Evolutionary conservation across 1,140 invertebrate genomes (phyloP), one percentile per base, ranked within the genome.

Genomic region (Conopomorpha cramerella): DNA sequence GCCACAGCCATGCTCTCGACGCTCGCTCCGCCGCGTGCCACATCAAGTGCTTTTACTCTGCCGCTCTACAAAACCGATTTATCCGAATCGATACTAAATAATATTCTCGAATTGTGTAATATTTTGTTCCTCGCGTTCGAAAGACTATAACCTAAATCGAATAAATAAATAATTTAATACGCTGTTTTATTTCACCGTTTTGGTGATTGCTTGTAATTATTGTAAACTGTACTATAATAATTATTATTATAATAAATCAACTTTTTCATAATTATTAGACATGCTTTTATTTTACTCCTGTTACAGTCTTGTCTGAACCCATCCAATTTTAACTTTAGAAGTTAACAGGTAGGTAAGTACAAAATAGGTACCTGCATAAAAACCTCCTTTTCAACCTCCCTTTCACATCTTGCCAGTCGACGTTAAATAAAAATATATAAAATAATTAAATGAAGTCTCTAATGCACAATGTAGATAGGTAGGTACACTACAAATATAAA

Each of bases 201-300:
- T 70, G 70, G 70, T 74, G 70, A 71, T 65, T 64, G 70, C 70
- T 74, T 74, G 70, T 74, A 71, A 74, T 74, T 74, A 74, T 74
- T 74, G 70, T 74, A 74, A 74, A 74, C 70, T 74, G 66, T 71
- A 74, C 71, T 74, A 74, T 74, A 74, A 74, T 70, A 70, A 67
- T 71, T 70, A 74, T 71, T 70, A 71, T 74, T 51, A 63, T 68
- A 71, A 71, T 74, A 74, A 73, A 73, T 73, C 65, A 73, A 73
- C 68, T 73, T 73, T 73, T 73, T 73, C 68, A 73, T 73, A 70
- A 70, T 73, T 70, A 73, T 64, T 71, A 70, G 54, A 40, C 52
- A 39, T 38, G 60, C 49, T 65, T 65, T 65, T 48, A 65, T 55
- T 67, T 59, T n/a, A n/a, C n/a, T n/a, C n/a, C n/a, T n/a, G n/a